A percentile compares a stretch with the other conserved stretches of the same genome.
Evolutionary conservation across 2,113 vertebrate genomes (phyloP).

Genomic region (Vulpes ferrilata): DNA sequence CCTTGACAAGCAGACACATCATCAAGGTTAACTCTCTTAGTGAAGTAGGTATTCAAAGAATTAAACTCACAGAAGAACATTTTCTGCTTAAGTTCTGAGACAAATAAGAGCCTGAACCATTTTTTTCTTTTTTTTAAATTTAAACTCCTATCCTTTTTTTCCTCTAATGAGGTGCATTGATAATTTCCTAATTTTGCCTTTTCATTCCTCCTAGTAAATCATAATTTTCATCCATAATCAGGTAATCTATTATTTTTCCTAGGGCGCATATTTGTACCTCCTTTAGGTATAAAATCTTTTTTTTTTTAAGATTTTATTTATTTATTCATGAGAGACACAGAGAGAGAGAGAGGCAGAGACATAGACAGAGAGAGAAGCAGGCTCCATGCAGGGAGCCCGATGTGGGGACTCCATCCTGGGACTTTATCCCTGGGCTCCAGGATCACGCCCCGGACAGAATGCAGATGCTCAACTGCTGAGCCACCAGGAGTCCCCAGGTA

Average conservation of each 20-base stretch:
- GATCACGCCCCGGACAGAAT: too few relatives aligned
- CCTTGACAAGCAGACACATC: constrained; percentile 25
- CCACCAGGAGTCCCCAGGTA: not conserved
- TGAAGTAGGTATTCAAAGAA: not conserved
- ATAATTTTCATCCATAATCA: constrained; percentile 74
- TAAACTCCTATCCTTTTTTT: not conserved
- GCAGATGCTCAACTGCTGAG: too few relatives aligned
- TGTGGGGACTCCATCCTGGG: too few relatives aligned
- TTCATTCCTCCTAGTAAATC: constrained; percentile 33
- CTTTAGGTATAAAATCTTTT: constrained; percentile 63
- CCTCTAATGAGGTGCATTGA: not conserved
- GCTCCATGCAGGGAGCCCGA: too few relatives aligned
- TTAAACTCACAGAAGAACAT: not conserved
- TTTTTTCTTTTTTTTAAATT: constrained; percentile 13
- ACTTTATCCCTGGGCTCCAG: too few relatives aligned
- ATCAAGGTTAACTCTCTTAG: constrained; percentile 61
- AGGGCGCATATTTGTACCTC: constrained; percentile 68
- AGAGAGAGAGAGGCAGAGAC: too few relatives aligned
- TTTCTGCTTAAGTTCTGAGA: constrained; percentile 39
- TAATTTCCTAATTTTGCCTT: constrained; percentile 68
- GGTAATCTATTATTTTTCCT: constrained; percentile 74
- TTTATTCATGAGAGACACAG: too few relatives aligned
- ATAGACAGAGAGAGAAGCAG: too few relatives aligned
- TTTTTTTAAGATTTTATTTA: too few relatives aligned
- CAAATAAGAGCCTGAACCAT: not conserved